These are phyloP conservation scores for Noturus placidus DNA, from an alignment of 2,113 vertebrate species.

Conservation along the genomic window DNA sequence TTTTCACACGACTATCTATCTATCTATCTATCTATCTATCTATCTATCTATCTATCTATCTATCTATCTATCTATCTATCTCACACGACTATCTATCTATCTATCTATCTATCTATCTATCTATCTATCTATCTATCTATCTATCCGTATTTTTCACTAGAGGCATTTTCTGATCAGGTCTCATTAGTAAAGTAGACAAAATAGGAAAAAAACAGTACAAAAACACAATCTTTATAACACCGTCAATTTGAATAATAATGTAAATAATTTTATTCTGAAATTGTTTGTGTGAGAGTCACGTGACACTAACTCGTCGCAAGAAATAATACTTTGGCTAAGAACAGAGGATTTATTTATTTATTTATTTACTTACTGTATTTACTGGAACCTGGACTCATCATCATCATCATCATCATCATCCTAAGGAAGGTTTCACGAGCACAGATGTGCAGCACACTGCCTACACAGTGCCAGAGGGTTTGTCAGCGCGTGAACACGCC, in stretches of 20 bases:
- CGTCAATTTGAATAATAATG: neutral
- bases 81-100: no score
- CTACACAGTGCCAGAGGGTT: neutral
- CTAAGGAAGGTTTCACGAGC: neutral
- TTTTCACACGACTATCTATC: no score
- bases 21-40: no score
- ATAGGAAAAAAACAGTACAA: neutral
- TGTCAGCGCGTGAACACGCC: neutral
- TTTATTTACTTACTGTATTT: no score
- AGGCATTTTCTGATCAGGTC: neutral
- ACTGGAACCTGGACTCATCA: neutral
- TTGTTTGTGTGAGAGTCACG: neutral
- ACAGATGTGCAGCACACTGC: neutral
- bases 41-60: no score
- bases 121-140: no score
- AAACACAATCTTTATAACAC: neutral
- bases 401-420: neutral
- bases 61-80: no score
- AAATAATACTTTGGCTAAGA: neutral
- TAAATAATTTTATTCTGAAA: neutral
- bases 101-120: no score
- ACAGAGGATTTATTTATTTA: neutral
- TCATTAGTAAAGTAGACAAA: neutral
- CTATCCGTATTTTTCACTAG: neutral
- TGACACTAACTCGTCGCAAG: neutral